Percentiles rank a stretch among this genome's conserved stretches.
phyloP scores from a whole-genome alignment of 2,888 invertebrate genomes.

The Eumacrocentrus americanus region DNA sequence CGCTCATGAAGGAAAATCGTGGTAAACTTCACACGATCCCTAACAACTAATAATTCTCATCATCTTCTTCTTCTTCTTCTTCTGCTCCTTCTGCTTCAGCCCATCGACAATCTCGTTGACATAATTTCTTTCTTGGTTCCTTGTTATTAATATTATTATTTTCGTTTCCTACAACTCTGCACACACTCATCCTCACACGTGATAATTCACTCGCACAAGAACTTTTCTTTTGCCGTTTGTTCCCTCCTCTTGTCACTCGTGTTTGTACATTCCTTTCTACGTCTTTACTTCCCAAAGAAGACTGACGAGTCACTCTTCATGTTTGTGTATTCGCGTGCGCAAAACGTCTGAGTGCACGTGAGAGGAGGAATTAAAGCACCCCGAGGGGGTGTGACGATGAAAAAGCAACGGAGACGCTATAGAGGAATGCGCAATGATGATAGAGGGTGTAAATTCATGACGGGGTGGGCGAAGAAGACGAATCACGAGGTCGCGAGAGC shows the following conservation, averaged over 20 bases:
- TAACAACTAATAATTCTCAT: too few species aligned
- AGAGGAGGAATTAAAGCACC: conserved; percentile 1
- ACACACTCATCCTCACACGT: conserved; percentile 5
- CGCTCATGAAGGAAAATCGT: too few species aligned
- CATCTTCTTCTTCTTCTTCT: too few species aligned
- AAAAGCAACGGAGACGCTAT: background rate
- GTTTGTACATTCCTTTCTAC: conserved; percentile 4
- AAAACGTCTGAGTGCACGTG: background rate
- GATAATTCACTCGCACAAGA: conserved; percentile 8
- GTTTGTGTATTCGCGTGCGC: conserved; percentile 5
- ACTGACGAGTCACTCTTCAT: conserved; percentile 20
- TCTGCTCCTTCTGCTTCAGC: too few species aligned
- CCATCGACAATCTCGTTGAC: too few species aligned
- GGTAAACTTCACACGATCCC: too few species aligned
- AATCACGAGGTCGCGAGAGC: too few species aligned
- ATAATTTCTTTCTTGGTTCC: too few species aligned
- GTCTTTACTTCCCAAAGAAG: background rate
- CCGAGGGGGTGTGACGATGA: background rate
- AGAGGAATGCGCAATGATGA: too few species aligned
- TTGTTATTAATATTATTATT: conserved; percentile 5
- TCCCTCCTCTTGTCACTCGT: background rate
- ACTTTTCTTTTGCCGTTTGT: background rate
- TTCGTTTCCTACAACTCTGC: too few species aligned
- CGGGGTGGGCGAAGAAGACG: too few species aligned
- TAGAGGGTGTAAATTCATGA: too few species aligned